Conservation (phyloP, 2,113 vertebrate genomes). For the Hypocryptadius cinnamomeus region DNA sequence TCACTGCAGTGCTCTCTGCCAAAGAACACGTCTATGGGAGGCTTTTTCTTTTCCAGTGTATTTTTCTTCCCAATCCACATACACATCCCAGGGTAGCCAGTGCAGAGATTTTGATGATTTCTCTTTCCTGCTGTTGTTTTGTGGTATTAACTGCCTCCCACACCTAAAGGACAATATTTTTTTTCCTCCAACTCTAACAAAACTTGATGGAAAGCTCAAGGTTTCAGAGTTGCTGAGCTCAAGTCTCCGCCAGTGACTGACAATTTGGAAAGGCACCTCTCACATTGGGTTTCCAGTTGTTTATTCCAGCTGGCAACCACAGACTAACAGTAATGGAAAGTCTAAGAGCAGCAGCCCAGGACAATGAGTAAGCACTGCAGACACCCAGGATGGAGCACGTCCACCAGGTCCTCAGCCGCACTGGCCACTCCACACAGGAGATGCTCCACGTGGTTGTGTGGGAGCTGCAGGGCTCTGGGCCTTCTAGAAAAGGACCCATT, state of each 20-base stretch:
- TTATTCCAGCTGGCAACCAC: not conserved
- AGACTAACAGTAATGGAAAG: not conserved
- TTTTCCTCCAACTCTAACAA: not conserved
- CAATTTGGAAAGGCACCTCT: not conserved
- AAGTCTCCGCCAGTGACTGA: not conserved
- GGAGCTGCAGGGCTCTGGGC: not conserved
- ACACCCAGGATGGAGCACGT: not conserved
- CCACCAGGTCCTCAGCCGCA: not conserved
- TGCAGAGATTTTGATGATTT: not conserved
- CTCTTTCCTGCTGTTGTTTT: not conserved
- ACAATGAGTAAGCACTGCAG: not conserved
- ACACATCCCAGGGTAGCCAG: not conserved
- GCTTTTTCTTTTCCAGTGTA: not conserved
- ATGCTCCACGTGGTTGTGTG: accelerated
- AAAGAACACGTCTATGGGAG: not conserved
- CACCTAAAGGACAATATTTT: not conserved
- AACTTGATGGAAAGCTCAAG: not conserved
- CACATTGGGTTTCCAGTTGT: not conserved
- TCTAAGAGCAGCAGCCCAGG: not conserved
- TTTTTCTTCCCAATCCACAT: not conserved
- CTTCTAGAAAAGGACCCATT: not conserved
- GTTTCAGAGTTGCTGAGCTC: conserved; percentile 23
- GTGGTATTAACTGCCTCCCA: not conserved
- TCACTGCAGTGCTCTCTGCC: not conserved
- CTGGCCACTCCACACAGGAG: not conserved